Evolutionary conservation across 2,797 vertebrate species (phyloP).

Genomic region (Argya squamiceps): DNA sequence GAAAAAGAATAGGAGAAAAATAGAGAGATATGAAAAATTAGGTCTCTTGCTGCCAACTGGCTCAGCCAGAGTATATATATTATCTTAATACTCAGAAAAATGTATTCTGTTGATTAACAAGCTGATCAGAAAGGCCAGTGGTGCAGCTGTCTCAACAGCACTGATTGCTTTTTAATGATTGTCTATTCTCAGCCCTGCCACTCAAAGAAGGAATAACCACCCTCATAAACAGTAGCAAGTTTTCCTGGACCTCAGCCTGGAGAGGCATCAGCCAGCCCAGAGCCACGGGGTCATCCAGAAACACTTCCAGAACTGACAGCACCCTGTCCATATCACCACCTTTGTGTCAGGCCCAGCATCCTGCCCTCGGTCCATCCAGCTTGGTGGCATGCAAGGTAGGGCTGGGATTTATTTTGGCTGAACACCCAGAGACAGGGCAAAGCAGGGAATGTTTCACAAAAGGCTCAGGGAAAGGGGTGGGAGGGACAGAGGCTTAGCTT

Average conservation of each 20-base stretch:
- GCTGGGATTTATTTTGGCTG: neutral
- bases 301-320: neutral
- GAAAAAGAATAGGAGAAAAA: neutral
- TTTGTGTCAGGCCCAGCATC: neutral
- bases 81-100: constrained; percentile 39
- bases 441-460: neutral
- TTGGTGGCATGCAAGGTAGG: neutral
- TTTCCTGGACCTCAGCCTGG: constrained; percentile 37
- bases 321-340: neutral
- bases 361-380: neutral
- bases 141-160: constrained; percentile 64
- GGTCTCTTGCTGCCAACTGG: constrained; percentile 26
- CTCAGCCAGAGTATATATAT: neutral
- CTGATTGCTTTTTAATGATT: constrained; percentile 38
- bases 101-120: constrained; percentile 55
- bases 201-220: constrained; percentile 19
- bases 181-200: constrained; percentile 34
- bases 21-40: constrained; percentile 12
- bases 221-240: constrained; percentile 39
- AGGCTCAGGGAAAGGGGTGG: neutral
- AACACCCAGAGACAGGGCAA: neutral
- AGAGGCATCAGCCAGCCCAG: neutral
- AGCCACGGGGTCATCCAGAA: neutral
- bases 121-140: constrained; percentile 37
- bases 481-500: neutral